Percentiles rank a stretch among this genome's conserved stretches.
Evolutionary conservation across 1,140 invertebrate species (phyloP).

Genomic region (Hetaerina americana): DNA sequence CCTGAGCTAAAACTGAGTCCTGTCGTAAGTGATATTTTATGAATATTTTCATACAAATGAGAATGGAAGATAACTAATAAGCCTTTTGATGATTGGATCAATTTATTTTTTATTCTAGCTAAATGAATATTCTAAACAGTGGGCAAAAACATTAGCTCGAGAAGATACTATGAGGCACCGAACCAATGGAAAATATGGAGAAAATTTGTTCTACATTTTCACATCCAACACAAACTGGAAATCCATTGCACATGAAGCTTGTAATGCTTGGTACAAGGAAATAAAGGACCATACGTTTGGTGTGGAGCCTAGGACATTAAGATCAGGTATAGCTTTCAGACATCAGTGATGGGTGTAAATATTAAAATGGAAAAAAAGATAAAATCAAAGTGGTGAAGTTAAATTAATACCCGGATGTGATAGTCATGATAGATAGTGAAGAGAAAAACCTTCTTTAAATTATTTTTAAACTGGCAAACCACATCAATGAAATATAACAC

Average conservation of each 20-base stretch:
- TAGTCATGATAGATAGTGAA: too few relatives aligned
- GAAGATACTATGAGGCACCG: constrained; percentile 51
- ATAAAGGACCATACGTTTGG: constrained; percentile 26
- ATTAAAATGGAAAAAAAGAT: too few relatives aligned
- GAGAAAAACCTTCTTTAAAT: too few relatives aligned
- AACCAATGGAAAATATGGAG: constrained; percentile 43
- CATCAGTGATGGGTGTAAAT: too few relatives aligned
- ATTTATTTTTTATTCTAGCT: constrained; percentile 27
- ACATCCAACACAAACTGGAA: constrained; percentile 19
- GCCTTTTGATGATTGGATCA: too few relatives aligned
- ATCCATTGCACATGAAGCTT: constrained; percentile 24
- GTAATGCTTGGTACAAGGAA: constrained; percentile 26
- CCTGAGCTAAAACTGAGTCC: constrained; percentile 43
- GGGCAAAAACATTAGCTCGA: constrained; percentile 61
- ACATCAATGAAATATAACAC: too few relatives aligned
- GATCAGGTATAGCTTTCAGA: constrained; percentile 20
- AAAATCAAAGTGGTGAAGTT: too few relatives aligned
- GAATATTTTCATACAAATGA: background rate
- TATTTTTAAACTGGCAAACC: too few relatives aligned
- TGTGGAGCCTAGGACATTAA: constrained; percentile 19
- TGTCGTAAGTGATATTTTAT: constrained; percentile 41
- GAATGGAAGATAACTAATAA: too few relatives aligned
- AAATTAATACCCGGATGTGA: too few relatives aligned
- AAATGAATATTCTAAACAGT: constrained; percentile 40
- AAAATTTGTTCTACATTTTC: constrained; percentile 29